These are phyloP conservation scores for Poeciliopsis occidentalis DNA, from an alignment of 2,113 vertebrate species.

Conservation along the genomic window DNA sequence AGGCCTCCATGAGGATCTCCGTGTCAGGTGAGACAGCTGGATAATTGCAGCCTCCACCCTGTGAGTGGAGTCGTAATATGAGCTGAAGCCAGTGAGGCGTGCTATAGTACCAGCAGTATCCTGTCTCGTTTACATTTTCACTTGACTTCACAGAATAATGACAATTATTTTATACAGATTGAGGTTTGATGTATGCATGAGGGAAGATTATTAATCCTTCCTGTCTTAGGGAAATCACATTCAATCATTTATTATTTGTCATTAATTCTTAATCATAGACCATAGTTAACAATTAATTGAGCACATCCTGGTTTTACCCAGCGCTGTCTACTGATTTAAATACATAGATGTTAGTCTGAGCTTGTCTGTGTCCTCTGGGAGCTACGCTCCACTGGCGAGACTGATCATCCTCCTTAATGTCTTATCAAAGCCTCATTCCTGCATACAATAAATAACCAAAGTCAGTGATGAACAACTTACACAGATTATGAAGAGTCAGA, in stretches of 20 bases:
- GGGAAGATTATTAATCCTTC: slow-evolving; percentile 30
- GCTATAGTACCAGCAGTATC: slow-evolving; percentile 11
- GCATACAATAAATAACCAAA: slow-evolving; percentile 41
- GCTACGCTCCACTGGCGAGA: slow-evolving; percentile 46
- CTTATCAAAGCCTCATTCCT: slow-evolving; percentile 4
- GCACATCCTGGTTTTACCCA: slow-evolving; percentile 12
- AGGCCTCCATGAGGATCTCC: slow-evolving; percentile 92
- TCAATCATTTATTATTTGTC: slow-evolving; percentile 4
- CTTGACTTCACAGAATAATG: slow-evolving; percentile 51
- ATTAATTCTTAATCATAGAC: slow-evolving; percentile 18
- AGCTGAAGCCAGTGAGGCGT: slow-evolving; percentile 20
- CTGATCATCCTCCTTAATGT: slow-evolving; percentile 46
- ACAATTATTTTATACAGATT: slow-evolving; percentile 40
- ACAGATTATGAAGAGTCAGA: slow-evolving; percentile 13
- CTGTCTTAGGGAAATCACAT: not conserved
- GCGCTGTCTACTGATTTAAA: slow-evolving; percentile 47
- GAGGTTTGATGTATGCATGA: slow-evolving; percentile 55
- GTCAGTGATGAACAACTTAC: slow-evolving; percentile 46
- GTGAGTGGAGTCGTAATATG: slow-evolving; percentile 25
- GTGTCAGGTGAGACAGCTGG: slow-evolving; percentile 89
- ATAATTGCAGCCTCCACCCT: slow-evolving; percentile 47
- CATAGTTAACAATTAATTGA: slow-evolving; percentile 11
- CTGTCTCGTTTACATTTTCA: slow-evolving; percentile 38
- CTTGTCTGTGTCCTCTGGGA: slow-evolving; percentile 53
- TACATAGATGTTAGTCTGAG: slow-evolving; percentile 49